phyloP scores from a whole-genome alignment of 2,113 vertebrate genomes.

The Eptesicus fuscus region DNA sequence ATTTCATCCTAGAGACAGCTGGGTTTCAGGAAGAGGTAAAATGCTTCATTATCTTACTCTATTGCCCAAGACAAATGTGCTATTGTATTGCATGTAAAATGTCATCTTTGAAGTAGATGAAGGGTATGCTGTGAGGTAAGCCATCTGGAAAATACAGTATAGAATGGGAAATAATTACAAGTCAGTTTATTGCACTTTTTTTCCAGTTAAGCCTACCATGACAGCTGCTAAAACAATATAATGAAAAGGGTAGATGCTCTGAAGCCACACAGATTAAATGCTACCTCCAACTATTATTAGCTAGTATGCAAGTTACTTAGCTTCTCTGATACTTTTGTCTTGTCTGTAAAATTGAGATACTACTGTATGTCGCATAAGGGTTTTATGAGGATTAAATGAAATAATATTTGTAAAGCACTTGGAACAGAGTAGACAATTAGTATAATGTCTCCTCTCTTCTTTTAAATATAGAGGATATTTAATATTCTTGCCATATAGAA shows the following conservation, averaged over 20 bases:
- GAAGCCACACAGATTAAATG: neutral
- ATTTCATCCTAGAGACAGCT: slow-evolving; percentile 40
- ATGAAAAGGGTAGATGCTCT: neutral
- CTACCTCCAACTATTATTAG: neutral
- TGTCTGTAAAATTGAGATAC: neutral
- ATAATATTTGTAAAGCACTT: neutral
- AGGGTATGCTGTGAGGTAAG: neutral
- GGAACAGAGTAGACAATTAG: neutral
- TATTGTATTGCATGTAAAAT: slow-evolving; percentile 42
- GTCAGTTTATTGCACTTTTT: neutral
- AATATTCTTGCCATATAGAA: neutral
- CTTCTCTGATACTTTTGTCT: neutral
- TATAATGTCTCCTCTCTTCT: neutral
- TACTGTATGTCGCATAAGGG: neutral
- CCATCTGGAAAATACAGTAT: slow-evolving; percentile 46
- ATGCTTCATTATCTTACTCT: slow-evolving; percentile 40
- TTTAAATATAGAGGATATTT: slow-evolving; percentile 36
- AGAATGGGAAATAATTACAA: slow-evolving; percentile 41
- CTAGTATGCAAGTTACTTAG: neutral
- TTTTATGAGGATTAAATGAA: neutral
- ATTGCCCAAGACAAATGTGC: slow-evolving; percentile 40
- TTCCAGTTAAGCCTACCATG: neutral
- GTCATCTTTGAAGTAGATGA: slow-evolving; percentile 40
- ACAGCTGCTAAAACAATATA: neutral
- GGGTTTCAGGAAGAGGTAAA: slow-evolving; percentile 21